phyloP scores from a whole-genome alignment of 2,113 vertebrate genomes.

The Brachypteracias leptosomus region DNA sequence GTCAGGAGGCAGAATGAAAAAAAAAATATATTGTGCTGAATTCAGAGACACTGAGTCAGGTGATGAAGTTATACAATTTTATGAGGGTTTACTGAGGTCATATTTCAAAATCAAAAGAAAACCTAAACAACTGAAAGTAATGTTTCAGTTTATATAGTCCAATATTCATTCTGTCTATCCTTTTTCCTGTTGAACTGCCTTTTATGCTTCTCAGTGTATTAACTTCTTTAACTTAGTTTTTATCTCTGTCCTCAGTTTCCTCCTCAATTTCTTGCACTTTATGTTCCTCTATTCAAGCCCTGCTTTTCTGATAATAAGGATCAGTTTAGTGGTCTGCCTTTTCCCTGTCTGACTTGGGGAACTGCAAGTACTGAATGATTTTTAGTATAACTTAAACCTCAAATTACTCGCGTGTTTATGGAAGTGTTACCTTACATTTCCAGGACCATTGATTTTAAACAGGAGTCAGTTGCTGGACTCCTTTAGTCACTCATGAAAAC shows the following conservation, averaged over 20 bases:
- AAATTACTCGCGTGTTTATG: conserved; percentile 11
- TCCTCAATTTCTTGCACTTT: not conserved
- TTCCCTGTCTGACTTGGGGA: not conserved
- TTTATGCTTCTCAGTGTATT: not conserved
- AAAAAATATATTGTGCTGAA: not conserved
- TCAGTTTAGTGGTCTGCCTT: not conserved
- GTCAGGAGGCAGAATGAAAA: not conserved
- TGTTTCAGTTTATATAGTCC: not conserved
- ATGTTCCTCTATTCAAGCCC: not conserved
- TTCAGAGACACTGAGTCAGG: not conserved
- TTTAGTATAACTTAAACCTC: conserved; percentile 10
- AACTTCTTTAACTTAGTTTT: not conserved
- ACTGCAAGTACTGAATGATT: not conserved
- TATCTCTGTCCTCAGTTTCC: not conserved
- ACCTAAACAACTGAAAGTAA: not conserved
- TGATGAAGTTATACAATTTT: not conserved
- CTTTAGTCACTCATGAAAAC: conserved; percentile 10
- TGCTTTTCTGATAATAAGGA: not conserved
- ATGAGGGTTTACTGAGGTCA: not conserved
- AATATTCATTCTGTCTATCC: not conserved
- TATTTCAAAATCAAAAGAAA: conserved; percentile 14
- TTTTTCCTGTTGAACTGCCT: not conserved
- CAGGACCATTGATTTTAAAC: conserved; percentile 24
- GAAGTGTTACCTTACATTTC: conserved; percentile 37
- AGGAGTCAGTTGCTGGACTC: conserved; percentile 9